phyloP scores from a whole-genome alignment of 2,888 invertebrate genomes.

The Melangyna quadrimaculata region DNA sequence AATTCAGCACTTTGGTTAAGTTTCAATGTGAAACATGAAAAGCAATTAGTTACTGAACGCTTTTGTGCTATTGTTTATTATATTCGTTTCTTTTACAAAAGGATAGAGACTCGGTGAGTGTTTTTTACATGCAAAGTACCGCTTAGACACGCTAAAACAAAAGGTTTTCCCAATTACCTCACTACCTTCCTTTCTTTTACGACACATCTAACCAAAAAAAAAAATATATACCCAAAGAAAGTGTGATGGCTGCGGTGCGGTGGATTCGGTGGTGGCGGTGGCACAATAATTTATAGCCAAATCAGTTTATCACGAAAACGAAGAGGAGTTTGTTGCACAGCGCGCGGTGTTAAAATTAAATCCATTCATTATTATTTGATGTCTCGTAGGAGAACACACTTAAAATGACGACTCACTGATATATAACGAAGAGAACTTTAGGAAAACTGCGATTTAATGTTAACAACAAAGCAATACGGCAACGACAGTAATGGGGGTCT shows the following conservation, averaged over 20 bases:
- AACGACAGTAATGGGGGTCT: neutral
- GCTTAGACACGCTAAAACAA: slow-evolving; percentile 53
- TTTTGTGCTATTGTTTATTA: slow-evolving; percentile 10
- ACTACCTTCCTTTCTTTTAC: slow-evolving; percentile 30
- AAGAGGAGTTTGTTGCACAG: slow-evolving; percentile 53
- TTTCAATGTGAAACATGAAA: slow-evolving; percentile 37
- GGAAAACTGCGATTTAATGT: slow-evolving; percentile 31
- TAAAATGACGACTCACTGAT: slow-evolving; percentile 8
- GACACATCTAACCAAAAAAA: slow-evolving; percentile 1
- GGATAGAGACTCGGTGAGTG: slow-evolving; percentile 31
- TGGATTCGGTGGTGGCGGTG: neutral
- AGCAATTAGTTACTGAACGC: slow-evolving; percentile 41
- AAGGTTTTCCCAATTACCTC: slow-evolving; percentile 43
- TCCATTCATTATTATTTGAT: slow-evolving; percentile 51
- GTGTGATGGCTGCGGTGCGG: neutral
- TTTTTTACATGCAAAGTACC: slow-evolving; percentile 45
- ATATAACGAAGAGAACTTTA: slow-evolving; percentile 33
- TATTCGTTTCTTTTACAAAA: slow-evolving; percentile 19
- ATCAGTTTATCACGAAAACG: slow-evolving; percentile 59
- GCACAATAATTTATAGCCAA: slow-evolving; percentile 41
- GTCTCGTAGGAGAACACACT: slow-evolving; percentile 38
- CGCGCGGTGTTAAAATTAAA: slow-evolving; percentile 33
- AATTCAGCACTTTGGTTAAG: slow-evolving; percentile 30
- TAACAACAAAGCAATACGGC: neutral
- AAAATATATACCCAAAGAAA: neutral